These are phyloP conservation scores for Odontesthes bonariensis DNA, from an alignment of 2,113 vertebrate species.

Conservation along the genomic window DNA sequence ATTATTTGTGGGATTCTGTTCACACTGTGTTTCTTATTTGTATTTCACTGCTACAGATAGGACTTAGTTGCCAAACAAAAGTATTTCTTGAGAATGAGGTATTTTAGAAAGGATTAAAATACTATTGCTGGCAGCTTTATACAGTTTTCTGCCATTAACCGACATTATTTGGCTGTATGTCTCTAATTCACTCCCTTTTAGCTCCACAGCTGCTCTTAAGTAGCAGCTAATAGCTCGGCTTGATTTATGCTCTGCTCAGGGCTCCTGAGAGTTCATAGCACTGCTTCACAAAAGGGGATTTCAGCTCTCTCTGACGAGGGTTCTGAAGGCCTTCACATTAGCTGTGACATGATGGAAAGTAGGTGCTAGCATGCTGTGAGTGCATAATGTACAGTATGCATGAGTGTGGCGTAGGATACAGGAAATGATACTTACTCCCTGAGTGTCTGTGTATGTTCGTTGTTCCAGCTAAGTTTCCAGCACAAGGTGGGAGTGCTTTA, in stretches of 20 bases:
- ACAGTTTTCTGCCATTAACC: conserved; percentile 35
- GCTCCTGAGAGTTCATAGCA: conserved; percentile 54
- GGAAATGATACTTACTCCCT: conserved; percentile 44
- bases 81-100: conserved; percentile 5
- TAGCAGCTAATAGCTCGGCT: conserved; percentile 59
- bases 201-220: conserved; percentile 63
- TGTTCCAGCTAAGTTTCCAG: conserved; percentile 96
- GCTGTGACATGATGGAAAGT: conserved; percentile 69
- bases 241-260: conserved; percentile 63
- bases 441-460: conserved; percentile 47
- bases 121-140: conserved; percentile 28
- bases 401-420: conserved; percentile 37
- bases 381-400: conserved; percentile 49
- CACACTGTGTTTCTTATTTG: neutral
- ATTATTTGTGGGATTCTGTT: neutral
- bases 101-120: conserved; percentile 36
- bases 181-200: conserved; percentile 49
- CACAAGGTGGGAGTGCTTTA: conserved; percentile 98
- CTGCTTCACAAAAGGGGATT: conserved; percentile 56
- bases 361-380: conserved; percentile 38
- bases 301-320: conserved; percentile 39
- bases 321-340: conserved; percentile 57
- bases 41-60: conserved; percentile 4
- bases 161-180: conserved; percentile 24
- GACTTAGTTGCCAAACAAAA: conserved; percentile 13